Evolutionary conservation across 2,888 invertebrate species (phyloP).

Genomic region (Holacanthella duospinosa): DNA sequence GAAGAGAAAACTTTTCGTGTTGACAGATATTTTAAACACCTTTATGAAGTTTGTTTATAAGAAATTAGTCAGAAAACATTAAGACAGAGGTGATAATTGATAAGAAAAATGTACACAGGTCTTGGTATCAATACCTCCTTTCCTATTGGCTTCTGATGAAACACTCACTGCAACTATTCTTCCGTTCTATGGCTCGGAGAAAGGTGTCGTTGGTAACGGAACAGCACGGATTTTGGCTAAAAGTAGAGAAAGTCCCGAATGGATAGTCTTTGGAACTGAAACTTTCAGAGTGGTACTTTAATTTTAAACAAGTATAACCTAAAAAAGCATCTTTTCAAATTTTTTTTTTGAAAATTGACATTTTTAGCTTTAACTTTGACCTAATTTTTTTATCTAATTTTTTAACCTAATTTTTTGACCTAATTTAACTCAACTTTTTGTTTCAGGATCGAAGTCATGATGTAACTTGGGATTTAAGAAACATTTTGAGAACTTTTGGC

Average conservation of each 20-base stretch:
- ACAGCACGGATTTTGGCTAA: slow-evolving; percentile 38
- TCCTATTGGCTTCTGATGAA: slow-evolving; percentile 40
- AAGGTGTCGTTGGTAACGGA: slow-evolving; percentile 41
- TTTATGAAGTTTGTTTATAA: slow-evolving; percentile 42
- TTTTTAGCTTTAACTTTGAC: too few species aligned
- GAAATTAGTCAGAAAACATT: background rate
- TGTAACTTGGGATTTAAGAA: background rate
- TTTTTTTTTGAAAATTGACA: too few species aligned
- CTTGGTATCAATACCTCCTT: slow-evolving; percentile 40
- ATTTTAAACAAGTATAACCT: too few species aligned
- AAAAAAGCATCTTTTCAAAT: too few species aligned
- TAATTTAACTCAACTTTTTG: too few species aligned
- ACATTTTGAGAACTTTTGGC: background rate
- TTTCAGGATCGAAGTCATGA: background rate
- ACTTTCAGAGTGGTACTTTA: background rate
- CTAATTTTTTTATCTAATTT: too few species aligned
- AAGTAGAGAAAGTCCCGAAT: background rate
- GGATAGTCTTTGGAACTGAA: background rate
- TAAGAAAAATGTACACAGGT: too few species aligned
- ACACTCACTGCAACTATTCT: slow-evolving; percentile 38
- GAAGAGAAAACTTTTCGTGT: slow-evolving; percentile 41
- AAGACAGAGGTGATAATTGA: background rate
- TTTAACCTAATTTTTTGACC: too few species aligned
- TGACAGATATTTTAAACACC: slow-evolving; percentile 42
- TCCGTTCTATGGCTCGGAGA: slow-evolving; percentile 40